Conservation (phyloP, 2,888 invertebrate genomes). For the Azorinus chamasolen region DNA sequence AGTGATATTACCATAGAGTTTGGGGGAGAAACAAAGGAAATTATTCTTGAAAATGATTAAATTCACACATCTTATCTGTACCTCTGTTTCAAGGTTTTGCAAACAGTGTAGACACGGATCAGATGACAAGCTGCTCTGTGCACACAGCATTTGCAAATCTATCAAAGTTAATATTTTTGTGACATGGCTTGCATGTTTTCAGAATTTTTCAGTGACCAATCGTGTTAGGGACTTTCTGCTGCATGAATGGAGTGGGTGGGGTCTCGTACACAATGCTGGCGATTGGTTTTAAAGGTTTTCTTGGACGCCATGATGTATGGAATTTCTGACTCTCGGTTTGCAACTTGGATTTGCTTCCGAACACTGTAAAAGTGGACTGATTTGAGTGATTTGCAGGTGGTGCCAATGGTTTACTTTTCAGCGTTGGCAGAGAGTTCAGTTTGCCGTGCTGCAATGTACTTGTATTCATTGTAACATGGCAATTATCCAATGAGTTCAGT, state of each 20-base stretch:
- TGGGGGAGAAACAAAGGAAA: too few relatives aligned
- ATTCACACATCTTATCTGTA: too few relatives aligned
- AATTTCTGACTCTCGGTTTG: slow-evolving; percentile 55
- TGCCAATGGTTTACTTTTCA: slow-evolving; percentile 23
- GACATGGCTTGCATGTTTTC: too few relatives aligned
- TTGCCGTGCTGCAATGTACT: slow-evolving; percentile 26
- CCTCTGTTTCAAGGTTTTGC: too few relatives aligned
- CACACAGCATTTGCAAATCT: too few relatives aligned
- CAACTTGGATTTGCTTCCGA: slow-evolving; percentile 50
- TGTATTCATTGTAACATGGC: slow-evolving; percentile 24
- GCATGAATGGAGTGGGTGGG: slow-evolving; percentile 66
- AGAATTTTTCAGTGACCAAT: too few relatives aligned
- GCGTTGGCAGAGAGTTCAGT: slow-evolving; percentile 34
- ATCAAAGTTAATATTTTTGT: too few relatives aligned
- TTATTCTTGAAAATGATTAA: too few relatives aligned
- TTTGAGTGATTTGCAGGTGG: neutral
- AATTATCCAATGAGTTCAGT: slow-evolving; percentile 42
- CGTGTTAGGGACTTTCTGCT: too few relatives aligned
- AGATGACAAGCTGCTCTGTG: too few relatives aligned
- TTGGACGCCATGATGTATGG: slow-evolving; percentile 56
- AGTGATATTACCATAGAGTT: too few relatives aligned
- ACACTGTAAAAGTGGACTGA: slow-evolving; percentile 35
- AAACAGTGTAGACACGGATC: too few relatives aligned
- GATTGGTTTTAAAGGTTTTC: slow-evolving; percentile 60
- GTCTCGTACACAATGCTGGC: slow-evolving; percentile 54